phyloP scores from a whole-genome alignment of 2,888 invertebrate species.

The Frankliniella fusca region DNA sequence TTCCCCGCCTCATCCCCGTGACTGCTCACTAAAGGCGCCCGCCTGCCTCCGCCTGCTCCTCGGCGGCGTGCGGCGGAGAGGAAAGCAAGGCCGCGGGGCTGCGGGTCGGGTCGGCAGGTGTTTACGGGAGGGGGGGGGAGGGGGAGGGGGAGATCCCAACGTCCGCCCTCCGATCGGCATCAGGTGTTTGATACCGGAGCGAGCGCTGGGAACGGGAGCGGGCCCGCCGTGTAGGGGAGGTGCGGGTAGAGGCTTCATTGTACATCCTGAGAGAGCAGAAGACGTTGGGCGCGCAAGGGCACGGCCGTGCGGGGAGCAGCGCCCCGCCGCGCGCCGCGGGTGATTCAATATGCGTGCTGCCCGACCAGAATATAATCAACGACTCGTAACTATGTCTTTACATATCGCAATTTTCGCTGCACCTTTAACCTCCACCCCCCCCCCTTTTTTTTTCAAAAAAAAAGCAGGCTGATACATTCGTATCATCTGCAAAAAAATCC shows the following conservation, averaged over 20 bases:
- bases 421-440: too few relatives aligned
- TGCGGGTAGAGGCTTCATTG: background rate
- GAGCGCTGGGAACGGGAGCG: background rate
- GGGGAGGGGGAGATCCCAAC: background rate
- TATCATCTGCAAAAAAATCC: too few relatives aligned
- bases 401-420: too few relatives aligned
- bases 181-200: slow-evolving; percentile 21
- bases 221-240: background rate
- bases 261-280: background rate
- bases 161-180: slow-evolving; percentile 9
- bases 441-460: too few relatives aligned
- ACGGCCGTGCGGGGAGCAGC: background rate
- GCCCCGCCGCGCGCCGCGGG: too few relatives aligned
- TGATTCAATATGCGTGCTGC: too few relatives aligned
- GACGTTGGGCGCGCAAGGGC: background rate
- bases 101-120: too few relatives aligned
- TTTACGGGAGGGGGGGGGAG: background rate
- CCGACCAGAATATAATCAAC: too few relatives aligned
- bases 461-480: too few relatives aligned
- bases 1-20: too few relatives aligned
- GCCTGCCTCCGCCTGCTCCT: background rate
- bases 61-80: background rate
- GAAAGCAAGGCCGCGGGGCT: background rate
- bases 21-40: background rate
- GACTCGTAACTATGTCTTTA: too few relatives aligned